Base-by-base conservation (phyloP, 2,888 invertebrate species). In the Erebia epiphron region DNA sequence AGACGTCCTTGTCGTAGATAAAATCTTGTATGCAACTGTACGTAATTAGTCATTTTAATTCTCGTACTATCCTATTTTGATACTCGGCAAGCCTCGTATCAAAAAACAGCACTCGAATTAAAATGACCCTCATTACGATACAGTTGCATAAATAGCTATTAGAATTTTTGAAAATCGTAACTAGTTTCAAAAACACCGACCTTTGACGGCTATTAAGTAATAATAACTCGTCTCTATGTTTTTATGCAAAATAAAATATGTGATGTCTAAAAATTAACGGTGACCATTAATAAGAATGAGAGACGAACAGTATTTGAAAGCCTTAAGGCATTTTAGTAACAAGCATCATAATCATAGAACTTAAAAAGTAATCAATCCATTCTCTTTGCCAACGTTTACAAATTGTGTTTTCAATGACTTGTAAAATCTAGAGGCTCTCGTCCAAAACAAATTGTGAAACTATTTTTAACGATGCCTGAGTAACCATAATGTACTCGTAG, bases 301-400 rank as follows among this genome's bases (percentile, higher is more conserved):
- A 86, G 81, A 85, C 82, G 82, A 79, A 81, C 79, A 78, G 78
- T 78, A 80, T 81, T 79, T 78, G 81, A 60, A 46, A 82, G 89
- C 91, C 89, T 76, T 71, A 73, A 86, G 90, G 89, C 89, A 79
- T 80, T 84, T 83, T 82, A 76, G 82, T 82, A 85, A 82, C 84
- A 79, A 80, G 80, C 79, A 86, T 82, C 85, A 87, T 90, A 89
- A 89, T 90, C 88, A 86, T 85, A 85, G 85, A 91, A 90, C 87
- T 92, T 91, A 91, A 91, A 91, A 92, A 90, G 91, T 88, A 89
- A 92, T 92, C 90, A 91, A 92, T 92, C 89, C 88, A 85, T 90
- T 90, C 90, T 89, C 88, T 90, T 91, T 86, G 86, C 86, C 83
- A 90, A 92, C 86, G 79, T 86, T 86, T 85, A 89, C 86, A 89